These are phyloP conservation scores for Trachymyrmex septentrionalis DNA, from an alignment of 1,140 invertebrate genomes.

Conservation along the genomic window DNA sequence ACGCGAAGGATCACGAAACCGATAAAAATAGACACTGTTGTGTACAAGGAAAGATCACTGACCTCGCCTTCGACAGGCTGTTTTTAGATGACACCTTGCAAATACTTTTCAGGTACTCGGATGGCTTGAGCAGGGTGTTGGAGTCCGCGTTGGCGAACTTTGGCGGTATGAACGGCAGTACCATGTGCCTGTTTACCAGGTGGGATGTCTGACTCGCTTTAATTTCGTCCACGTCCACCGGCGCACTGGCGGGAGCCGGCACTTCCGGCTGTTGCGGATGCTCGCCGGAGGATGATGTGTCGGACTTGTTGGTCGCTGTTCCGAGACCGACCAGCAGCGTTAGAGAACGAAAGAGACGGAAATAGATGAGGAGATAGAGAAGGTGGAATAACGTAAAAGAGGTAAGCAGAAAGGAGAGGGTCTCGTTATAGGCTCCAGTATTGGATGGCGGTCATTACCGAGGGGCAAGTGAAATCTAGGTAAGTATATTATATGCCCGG, in stretches of 20 bases:
- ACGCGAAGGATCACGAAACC: neutral
- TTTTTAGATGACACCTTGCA: slow-evolving; percentile 85
- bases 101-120: slow-evolving; percentile 95
- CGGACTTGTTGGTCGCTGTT: slow-evolving; percentile 86
- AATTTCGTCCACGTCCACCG: slow-evolving; percentile 82
- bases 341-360: slow-evolving; percentile 68
- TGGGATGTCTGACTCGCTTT: slow-evolving; percentile 84
- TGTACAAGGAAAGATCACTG: slow-evolving; percentile 45
- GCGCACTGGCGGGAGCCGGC: slow-evolving; percentile 79
- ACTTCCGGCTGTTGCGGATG: slow-evolving; percentile 80
- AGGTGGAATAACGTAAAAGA: slow-evolving; percentile 56
- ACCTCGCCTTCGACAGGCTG: slow-evolving; percentile 85
- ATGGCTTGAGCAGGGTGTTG: slow-evolving; percentile 95
- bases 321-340: slow-evolving; percentile 79
- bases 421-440: slow-evolving; percentile 73
- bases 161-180: slow-evolving; percentile 95
- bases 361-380: slow-evolving; percentile 63
- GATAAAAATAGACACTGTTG: neutral
- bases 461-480: slow-evolving; percentile 86
- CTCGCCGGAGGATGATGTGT: slow-evolving; percentile 81
- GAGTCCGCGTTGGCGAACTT: slow-evolving; percentile 92
- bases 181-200: slow-evolving; percentile 93
- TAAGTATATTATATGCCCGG: slow-evolving; percentile 86
- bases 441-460: slow-evolving; percentile 65
- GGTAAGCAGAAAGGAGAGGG: slow-evolving; percentile 55